phyloP scores from a whole-genome alignment of 1,140 invertebrate genomes.

The Phthorimaea operculella region DNA sequence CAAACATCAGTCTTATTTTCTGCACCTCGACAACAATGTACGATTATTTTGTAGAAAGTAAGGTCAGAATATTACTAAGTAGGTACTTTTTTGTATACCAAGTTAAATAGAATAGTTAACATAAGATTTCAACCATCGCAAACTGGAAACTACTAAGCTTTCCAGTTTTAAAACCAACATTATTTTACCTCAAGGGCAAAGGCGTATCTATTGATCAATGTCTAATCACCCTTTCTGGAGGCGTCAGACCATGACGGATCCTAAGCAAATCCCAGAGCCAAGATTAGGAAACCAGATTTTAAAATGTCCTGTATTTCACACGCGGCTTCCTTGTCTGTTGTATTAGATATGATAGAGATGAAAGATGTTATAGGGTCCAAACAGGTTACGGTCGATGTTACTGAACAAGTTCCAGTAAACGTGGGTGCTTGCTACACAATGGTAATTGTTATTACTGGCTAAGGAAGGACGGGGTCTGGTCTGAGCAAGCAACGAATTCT shows the following conservation, averaged over 20 bases:
- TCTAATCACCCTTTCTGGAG: constrained; percentile 23
- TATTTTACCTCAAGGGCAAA: too few species aligned
- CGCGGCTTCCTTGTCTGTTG: not conserved
- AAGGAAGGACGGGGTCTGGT: not conserved
- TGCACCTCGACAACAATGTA: too few species aligned
- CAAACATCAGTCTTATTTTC: too few species aligned
- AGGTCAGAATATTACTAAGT: too few species aligned
- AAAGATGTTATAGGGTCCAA: constrained; percentile 1
- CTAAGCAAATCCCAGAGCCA: constrained; percentile 17
- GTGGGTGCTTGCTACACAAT: constrained; percentile 14
- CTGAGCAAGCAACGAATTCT: too few species aligned
- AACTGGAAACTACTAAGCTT: too few species aligned
- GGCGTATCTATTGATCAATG: constrained; percentile 22
- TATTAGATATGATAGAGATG: not conserved
- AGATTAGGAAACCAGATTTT: constrained; percentile 14
- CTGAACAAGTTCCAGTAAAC: constrained; percentile 3
- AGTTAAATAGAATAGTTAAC: too few species aligned
- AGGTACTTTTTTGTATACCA: too few species aligned
- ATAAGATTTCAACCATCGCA: too few species aligned
- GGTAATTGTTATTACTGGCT: constrained; percentile 2
- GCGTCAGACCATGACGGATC: constrained; percentile 39
- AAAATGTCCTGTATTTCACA: constrained; percentile 4
- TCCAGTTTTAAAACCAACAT: too few species aligned
- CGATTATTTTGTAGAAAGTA: too few species aligned
- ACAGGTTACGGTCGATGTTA: constrained; percentile 1